phyloP scores from a whole-genome alignment of 2,797 vertebrate genomes.

The Lindbergichthys nudifrons region DNA sequence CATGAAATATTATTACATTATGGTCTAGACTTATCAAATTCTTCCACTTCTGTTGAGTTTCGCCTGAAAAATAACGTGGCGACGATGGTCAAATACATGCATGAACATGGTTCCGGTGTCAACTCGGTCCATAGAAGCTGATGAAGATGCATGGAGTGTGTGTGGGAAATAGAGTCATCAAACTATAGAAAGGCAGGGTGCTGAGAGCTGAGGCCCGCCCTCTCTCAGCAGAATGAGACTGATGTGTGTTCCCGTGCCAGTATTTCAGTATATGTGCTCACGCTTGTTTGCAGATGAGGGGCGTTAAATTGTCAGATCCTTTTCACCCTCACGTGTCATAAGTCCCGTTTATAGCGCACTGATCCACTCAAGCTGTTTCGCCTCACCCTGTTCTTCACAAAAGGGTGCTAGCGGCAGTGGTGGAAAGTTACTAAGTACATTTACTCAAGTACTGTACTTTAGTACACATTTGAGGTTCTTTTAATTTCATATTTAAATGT shows the following conservation, averaged over 20 bases:
- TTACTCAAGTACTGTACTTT: no score
- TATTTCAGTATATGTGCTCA: constrained; percentile 51
- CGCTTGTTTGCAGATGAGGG: constrained; percentile 64
- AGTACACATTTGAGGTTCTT: no score
- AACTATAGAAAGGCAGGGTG: constrained; percentile 49
- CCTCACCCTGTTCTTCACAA: constrained; percentile 24
- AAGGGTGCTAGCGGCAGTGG: background rate
- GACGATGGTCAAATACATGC: background rate
- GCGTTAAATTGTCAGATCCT: constrained; percentile 71
- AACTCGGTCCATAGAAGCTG: background rate
- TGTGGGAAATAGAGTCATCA: constrained; percentile 63
- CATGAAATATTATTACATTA: background rate
- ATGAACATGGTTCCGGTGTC: background rate
- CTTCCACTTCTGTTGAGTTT: background rate
- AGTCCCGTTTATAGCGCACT: constrained; percentile 76
- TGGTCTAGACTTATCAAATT: background rate
- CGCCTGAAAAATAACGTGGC: background rate
- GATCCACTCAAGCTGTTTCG: constrained; percentile 68
- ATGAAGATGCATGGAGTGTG: constrained; percentile 13
- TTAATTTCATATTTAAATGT: no score
- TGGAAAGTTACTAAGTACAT: no score
- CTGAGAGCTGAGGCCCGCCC: constrained; percentile 64
- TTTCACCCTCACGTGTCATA: constrained; percentile 79
- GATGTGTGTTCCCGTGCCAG: constrained; percentile 38
- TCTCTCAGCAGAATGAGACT: constrained; percentile 44